These are phyloP conservation scores for Lutjanus erythropterus DNA, from an alignment of 2,113 vertebrate genomes.

Conservation along the genomic window DNA sequence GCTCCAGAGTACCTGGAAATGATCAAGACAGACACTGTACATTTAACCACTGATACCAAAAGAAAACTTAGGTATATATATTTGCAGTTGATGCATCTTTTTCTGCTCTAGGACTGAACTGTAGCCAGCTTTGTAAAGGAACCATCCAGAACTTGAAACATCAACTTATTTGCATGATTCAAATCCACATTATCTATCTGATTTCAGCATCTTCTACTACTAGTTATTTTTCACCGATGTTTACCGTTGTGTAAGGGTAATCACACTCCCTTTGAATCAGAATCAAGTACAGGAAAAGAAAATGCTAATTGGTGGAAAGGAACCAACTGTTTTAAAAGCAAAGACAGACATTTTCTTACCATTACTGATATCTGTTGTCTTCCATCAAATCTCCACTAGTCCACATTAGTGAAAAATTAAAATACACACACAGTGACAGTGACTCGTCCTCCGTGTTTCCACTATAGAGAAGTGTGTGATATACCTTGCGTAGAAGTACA, in stretches of 20 bases:
- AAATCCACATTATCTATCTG: not conserved
- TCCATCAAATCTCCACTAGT: slow-evolving; percentile 19
- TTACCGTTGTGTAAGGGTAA: not conserved
- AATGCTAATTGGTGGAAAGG: not conserved
- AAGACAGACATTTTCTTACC: slow-evolving; percentile 45
- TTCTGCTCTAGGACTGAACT: not conserved
- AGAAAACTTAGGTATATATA: not conserved
- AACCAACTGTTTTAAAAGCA: not conserved
- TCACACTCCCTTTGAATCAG: slow-evolving; percentile 9
- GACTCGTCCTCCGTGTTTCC: not conserved
- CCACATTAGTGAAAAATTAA: not conserved
- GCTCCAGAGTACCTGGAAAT: not conserved
- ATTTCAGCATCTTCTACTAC: not conserved
- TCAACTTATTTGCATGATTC: slow-evolving; percentile 6
- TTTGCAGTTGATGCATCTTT: not conserved
- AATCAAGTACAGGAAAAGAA: slow-evolving; percentile 5
- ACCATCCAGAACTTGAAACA: slow-evolving; percentile 1
- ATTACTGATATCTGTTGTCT: slow-evolving; percentile 4
- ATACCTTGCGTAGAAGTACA: slow-evolving; percentile 35
- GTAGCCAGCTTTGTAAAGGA: slow-evolving; percentile 3
- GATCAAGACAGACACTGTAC: not conserved
- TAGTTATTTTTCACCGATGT: not conserved
- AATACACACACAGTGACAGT: not conserved
- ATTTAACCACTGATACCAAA: not conserved
- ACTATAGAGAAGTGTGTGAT: slow-evolving; percentile 39